phyloP scores from a whole-genome alignment of 1,140 invertebrate genomes.

The Zaprionus kolodkinae region DNA sequence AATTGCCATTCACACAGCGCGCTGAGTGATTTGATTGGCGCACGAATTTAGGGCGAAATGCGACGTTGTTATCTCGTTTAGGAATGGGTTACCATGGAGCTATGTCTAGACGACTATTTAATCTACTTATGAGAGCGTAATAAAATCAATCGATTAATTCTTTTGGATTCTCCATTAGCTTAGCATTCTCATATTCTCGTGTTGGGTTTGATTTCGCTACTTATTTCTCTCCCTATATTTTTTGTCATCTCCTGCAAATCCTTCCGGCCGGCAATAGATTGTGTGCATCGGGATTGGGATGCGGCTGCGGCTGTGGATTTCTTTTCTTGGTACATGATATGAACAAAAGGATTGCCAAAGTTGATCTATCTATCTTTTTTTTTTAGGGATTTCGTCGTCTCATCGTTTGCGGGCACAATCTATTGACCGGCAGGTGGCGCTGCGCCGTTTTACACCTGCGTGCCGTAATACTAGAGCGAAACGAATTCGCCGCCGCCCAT shows the following conservation, averaged over 20 bases:
- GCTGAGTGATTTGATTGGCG: constrained; percentile 1
- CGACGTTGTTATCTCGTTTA: constrained; percentile 14
- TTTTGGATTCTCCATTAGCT: constrained; percentile 28
- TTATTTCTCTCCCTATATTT: neutral
- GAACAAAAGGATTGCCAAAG: constrained; percentile 68
- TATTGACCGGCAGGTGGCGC: constrained; percentile 57
- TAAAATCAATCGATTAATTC: constrained; percentile 41
- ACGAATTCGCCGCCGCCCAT: constrained; percentile 71
- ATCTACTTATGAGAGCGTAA: constrained; percentile 47
- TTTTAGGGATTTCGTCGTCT: constrained; percentile 2
- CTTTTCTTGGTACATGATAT: constrained; percentile 60
- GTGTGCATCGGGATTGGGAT: constrained; percentile 20
- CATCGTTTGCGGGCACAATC: constrained; percentile 43
- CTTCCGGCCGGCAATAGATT: constrained; percentile 67
- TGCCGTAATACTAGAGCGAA: constrained; percentile 83
- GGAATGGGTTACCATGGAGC: constrained; percentile 48
- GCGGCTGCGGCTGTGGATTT: neutral
- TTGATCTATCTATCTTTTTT: constrained; percentile 8
- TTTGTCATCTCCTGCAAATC: constrained; percentile 32
- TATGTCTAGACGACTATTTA: constrained; percentile 40
- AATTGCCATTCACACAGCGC: constrained; percentile 11
- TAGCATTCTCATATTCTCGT: constrained; percentile 41
- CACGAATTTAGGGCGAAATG: neutral
- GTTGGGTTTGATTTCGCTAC: constrained; percentile 13
- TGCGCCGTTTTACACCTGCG: constrained; percentile 72